Evolutionary conservation across 2,113 vertebrate species (phyloP).

Genomic region (Melozone crissalis): DNA sequence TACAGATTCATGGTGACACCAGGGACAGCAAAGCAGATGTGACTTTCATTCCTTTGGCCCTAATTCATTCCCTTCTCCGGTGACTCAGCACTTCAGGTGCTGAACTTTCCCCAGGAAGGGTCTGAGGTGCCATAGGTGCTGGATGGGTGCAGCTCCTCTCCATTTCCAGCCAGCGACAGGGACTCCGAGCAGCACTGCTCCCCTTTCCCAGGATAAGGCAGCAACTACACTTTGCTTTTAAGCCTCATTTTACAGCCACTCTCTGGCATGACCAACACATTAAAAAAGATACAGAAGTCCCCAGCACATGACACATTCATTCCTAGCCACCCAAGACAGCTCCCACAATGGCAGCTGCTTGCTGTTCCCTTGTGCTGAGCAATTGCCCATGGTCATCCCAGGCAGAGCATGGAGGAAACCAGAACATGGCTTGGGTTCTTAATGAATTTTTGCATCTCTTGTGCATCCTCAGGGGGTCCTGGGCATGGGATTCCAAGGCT

Average conservation of each 20-base stretch:
- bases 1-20: neutral
- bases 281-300: neutral
- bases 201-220: neutral
- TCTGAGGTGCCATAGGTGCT: neutral
- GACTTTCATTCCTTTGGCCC: neutral
- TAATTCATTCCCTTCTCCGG: neutral
- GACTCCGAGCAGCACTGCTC: neutral
- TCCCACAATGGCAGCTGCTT: neutral
- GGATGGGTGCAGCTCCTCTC: neutral
- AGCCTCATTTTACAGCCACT: neutral
- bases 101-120: neutral
- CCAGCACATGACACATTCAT: neutral
- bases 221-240: neutral
- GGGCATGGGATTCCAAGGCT: neutral
- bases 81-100: neutral
- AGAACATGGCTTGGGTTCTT: neutral
- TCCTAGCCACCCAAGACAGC: neutral
- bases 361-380: neutral
- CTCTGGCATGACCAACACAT: neutral
- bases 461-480: neutral
- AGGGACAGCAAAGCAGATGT: slow-evolving; percentile 1
- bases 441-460: neutral
- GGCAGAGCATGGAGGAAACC: neutral
- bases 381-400: fast-evolving
- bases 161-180: neutral